phyloP scores from a whole-genome alignment of 2,888 invertebrate genomes.

The Erebia epiphron region DNA sequence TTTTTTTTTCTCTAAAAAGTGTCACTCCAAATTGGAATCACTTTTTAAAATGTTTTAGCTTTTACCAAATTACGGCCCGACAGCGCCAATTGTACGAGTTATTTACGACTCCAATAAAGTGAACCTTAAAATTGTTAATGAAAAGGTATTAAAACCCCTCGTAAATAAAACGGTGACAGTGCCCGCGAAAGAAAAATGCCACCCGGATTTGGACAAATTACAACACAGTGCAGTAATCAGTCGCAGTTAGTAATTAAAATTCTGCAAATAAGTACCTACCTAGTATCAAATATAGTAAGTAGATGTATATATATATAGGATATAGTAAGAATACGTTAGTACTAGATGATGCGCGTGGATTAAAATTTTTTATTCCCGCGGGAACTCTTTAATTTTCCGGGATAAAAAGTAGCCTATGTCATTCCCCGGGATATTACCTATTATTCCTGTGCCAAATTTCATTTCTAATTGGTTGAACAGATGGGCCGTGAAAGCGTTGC shows the following conservation, averaged over 20 bases:
- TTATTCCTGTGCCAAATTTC: too few relatives aligned
- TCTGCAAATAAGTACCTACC: neutral
- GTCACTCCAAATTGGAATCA: conserved; percentile 27
- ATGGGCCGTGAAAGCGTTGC: too few relatives aligned
- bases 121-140: conserved; percentile 83
- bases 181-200: conserved; percentile 74
- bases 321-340: neutral
- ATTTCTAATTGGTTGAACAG: too few relatives aligned
- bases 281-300: neutral
- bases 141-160: conserved; percentile 81
- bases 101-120: conserved; percentile 82
- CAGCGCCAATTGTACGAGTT: conserved; percentile 70
- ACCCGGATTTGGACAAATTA: conserved; percentile 74
- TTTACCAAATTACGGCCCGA: conserved; percentile 65
- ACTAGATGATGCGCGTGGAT: too few relatives aligned
- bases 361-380: too few relatives aligned
- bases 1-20: conserved; percentile 31
- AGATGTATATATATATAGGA: too few relatives aligned
- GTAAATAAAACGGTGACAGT: conserved; percentile 79
- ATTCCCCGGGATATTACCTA: too few relatives aligned
- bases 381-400: too few relatives aligned
- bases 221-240: conserved; percentile 44
- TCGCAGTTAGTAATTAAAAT: conserved; percentile 36
- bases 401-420: too few relatives aligned
- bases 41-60: conserved; percentile 48